Percentiles rank a stretch among this genome's conserved stretches.
phyloP scores from a whole-genome alignment of 2,888 invertebrate genomes.

The Geotrupes spiniger region DNA sequence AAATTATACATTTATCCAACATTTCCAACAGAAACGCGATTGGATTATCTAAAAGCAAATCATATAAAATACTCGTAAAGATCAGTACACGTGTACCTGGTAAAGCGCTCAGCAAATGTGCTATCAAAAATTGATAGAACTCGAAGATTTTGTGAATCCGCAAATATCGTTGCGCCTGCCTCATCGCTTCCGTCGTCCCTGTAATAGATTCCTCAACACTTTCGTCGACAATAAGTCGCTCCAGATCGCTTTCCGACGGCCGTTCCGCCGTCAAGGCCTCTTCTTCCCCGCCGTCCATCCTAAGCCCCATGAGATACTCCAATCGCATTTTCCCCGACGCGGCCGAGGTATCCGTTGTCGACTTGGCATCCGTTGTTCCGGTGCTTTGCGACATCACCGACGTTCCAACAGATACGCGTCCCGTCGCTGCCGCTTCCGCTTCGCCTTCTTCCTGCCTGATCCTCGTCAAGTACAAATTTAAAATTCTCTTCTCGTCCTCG shows the following conservation, averaged over 20 bases:
- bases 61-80: too few relatives aligned
- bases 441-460: constrained; percentile 1
- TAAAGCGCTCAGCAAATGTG: constrained; percentile 47
- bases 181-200: constrained; percentile 37
- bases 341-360: constrained; percentile 25
- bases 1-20: constrained; percentile 50
- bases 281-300: constrained; percentile 24
- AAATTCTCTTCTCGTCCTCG: constrained; percentile 6
- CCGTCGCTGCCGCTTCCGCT: not conserved
- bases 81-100: constrained; percentile 43
- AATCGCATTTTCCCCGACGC: constrained; percentile 25
- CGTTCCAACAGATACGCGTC: not conserved
- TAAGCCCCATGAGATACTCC: constrained; percentile 40
- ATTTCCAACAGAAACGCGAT: constrained; percentile 49
- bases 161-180: constrained; percentile 46
- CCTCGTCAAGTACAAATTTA: not conserved
- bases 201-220: constrained; percentile 14
- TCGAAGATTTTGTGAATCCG: constrained; percentile 48
- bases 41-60: constrained; percentile 46
- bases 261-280: constrained; percentile 9
- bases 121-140: constrained; percentile 51
- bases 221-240: constrained; percentile 20
- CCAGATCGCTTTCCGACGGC: constrained; percentile 13
- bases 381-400: not conserved
- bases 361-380: constrained; percentile 8